A percentile compares a stretch with the other conserved stretches of the same genome.
Evolutionary conservation across 1,140 invertebrate genomes (phyloP).

Genomic region (Idris sp.): DNA sequence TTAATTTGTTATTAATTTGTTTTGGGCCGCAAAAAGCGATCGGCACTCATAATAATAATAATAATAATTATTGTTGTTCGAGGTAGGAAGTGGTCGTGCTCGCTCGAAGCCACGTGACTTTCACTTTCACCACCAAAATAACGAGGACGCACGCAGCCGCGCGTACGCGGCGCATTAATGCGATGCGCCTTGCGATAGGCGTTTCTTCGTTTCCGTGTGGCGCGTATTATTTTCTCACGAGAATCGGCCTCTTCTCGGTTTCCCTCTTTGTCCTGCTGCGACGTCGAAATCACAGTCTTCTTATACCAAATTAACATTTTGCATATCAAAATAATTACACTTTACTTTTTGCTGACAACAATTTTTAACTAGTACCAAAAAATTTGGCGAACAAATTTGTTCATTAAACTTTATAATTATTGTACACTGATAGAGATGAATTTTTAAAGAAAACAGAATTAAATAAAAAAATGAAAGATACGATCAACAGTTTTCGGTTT

Average conservation of each 20-base stretch:
- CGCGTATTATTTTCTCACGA: constrained; percentile 51
- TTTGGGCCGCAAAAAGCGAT: constrained; percentile 32
- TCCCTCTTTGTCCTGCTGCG: constrained; percentile 6
- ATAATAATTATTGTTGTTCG: constrained; percentile 48
- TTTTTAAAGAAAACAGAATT: too few species aligned
- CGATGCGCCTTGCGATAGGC: constrained; percentile 45
- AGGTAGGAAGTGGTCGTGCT: constrained; percentile 55
- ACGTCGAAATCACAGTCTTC: constrained; percentile 9
- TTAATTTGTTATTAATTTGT: too few species aligned
- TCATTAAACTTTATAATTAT: too few species aligned
- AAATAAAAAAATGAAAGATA: constrained; percentile 39
- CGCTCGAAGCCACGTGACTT: constrained; percentile 56
- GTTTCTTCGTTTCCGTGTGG: constrained; percentile 54
- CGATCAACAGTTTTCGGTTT: constrained; percentile 52
- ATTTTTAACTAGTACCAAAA: too few species aligned
- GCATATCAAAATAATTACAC: too few species aligned
- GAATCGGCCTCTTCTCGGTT: constrained; percentile 13
- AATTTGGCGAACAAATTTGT: too few species aligned
- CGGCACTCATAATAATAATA: too few species aligned
- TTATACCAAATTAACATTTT: too few species aligned
- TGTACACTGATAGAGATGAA: constrained; percentile 34
- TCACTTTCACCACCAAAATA: constrained; percentile 61
- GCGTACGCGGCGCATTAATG: constrained; percentile 56
- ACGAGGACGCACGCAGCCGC: constrained; percentile 58
- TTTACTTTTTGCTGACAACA: too few species aligned